These are phyloP conservation scores for Neosalanx taihuensis DNA, from an alignment of 2,797 vertebrate genomes.

Conservation along the genomic window DNA sequence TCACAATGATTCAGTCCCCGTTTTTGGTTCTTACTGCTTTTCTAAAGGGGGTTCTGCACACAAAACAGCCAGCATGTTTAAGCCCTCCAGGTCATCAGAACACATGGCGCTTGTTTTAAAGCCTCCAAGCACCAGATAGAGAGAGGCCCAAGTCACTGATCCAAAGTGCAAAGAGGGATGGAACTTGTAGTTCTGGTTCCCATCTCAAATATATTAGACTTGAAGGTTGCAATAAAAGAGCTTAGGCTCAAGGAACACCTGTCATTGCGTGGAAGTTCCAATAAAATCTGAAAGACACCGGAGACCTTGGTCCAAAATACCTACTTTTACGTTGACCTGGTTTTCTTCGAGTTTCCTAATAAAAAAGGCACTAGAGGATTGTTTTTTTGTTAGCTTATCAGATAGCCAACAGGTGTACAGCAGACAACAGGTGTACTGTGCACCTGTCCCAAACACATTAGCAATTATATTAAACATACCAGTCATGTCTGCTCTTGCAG, in stretches of 20 bases:
- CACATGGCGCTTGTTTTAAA: slow-evolving; percentile 60
- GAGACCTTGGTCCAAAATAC: too few relatives aligned
- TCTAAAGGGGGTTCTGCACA: neutral
- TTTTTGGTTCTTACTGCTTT: too few relatives aligned
- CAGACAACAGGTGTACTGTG: slow-evolving; percentile 57
- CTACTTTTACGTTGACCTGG: too few relatives aligned
- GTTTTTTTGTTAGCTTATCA: too few relatives aligned
- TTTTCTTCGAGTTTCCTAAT: too few relatives aligned
- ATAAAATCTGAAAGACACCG: too few relatives aligned
- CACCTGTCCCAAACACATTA: slow-evolving; percentile 58
- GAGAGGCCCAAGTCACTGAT: slow-evolving; percentile 26
- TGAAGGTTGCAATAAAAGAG: slow-evolving; percentile 32
- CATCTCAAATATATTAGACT: slow-evolving; percentile 38
- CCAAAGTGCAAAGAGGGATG: slow-evolving; percentile 1
- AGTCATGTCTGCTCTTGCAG: slow-evolving; percentile 63
- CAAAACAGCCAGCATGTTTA: slow-evolving; percentile 29
- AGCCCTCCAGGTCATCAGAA: slow-evolving; percentile 40
- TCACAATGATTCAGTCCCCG: neutral
- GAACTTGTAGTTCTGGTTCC: slow-evolving; percentile 47
- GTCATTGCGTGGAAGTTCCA: neutral
- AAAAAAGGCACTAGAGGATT: too few relatives aligned
- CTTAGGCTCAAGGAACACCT: neutral
- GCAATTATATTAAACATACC: slow-evolving; percentile 49
- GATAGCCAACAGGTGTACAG: slow-evolving; percentile 30
- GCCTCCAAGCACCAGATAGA: slow-evolving; percentile 40